These are phyloP conservation scores for Drosophila asahinai DNA, from an alignment of 1,140 invertebrate genomes.

Conservation along the genomic window DNA sequence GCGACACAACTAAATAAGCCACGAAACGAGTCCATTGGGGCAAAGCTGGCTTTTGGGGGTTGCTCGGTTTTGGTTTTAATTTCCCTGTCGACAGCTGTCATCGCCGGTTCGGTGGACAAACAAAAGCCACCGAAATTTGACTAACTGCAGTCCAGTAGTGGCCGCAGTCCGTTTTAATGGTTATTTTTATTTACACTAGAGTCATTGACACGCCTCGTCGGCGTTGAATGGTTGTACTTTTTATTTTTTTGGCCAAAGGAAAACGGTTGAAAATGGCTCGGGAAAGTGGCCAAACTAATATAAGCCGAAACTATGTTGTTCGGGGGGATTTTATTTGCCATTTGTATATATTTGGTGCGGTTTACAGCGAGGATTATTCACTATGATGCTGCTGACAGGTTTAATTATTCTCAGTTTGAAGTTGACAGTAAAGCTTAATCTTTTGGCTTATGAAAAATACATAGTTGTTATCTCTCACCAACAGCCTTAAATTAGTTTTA, in stretches of 20 bases:
- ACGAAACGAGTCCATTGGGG: slow-evolving; percentile 14
- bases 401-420: neutral
- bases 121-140: slow-evolving; percentile 37
- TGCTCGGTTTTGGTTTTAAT: slow-evolving; percentile 2
- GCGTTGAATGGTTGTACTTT: neutral
- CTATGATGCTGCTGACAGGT: neutral
- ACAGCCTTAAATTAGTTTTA: too few species aligned
- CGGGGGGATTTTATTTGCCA: slow-evolving; percentile 8
- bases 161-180: slow-evolving; percentile 20
- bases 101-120: slow-evolving; percentile 5
- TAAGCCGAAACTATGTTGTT: slow-evolving; percentile 5
- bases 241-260: slow-evolving; percentile 19
- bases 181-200: slow-evolving; percentile 35
- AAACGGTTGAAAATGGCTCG: slow-evolving; percentile 2
- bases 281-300: slow-evolving; percentile 13
- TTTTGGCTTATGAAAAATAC: too few species aligned
- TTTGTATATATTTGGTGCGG: neutral
- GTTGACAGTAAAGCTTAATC: too few species aligned
- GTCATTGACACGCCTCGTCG: slow-evolving; percentile 32
- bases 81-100: slow-evolving; percentile 28
- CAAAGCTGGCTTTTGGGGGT: neutral
- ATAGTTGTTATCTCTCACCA: too few species aligned
- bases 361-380: neutral
- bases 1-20: slow-evolving; percentile 10
- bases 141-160: slow-evolving; percentile 13